Percentiles rank a stretch among this genome's conserved stretches.
These are phyloP conservation scores for Tachina lurida DNA, from an alignment of 2,888 invertebrate genomes.

Conservation along the genomic window DNA sequence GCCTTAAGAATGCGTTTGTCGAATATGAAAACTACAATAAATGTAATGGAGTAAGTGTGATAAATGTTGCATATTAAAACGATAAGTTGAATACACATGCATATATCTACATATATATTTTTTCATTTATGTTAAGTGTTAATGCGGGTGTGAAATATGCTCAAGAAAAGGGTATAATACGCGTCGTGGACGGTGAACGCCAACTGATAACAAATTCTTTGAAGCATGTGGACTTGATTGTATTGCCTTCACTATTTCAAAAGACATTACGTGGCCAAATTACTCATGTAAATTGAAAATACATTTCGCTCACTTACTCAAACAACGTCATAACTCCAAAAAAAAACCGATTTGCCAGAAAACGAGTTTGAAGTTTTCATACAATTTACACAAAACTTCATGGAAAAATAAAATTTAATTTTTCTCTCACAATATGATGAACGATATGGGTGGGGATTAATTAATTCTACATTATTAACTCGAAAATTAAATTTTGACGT, in stretches of 20 bases:
- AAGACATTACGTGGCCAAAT: slow-evolving; percentile 83
- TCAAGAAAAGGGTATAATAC: slow-evolving; percentile 78
- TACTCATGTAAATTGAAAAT: slow-evolving; percentile 84
- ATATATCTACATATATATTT: too few species aligned
- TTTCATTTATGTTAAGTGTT: slow-evolving; percentile 79
- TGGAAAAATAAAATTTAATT: too few species aligned
- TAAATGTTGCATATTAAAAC: neutral
- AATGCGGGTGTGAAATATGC: slow-evolving; percentile 84
- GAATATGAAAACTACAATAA: slow-evolving; percentile 75
- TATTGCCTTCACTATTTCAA: slow-evolving; percentile 85
- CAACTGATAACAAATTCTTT: slow-evolving; percentile 75
- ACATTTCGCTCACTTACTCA: too few species aligned
- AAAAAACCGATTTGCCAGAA: too few species aligned
- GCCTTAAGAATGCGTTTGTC: slow-evolving; percentile 88
- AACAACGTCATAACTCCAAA: too few species aligned
- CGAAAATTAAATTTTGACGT: too few species aligned
- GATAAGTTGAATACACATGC: neutral
- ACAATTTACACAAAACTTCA: too few species aligned
- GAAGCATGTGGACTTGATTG: slow-evolving; percentile 84
- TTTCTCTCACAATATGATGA: too few species aligned
- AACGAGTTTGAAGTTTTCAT: too few species aligned
- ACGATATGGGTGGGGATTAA: too few species aligned
- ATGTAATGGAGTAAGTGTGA: slow-evolving; percentile 80
- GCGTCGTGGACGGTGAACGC: slow-evolving; percentile 77
- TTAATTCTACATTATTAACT: too few species aligned